phyloP scores from a whole-genome alignment of 2,888 invertebrate species.

The Malthinus seriepunctatus region DNA sequence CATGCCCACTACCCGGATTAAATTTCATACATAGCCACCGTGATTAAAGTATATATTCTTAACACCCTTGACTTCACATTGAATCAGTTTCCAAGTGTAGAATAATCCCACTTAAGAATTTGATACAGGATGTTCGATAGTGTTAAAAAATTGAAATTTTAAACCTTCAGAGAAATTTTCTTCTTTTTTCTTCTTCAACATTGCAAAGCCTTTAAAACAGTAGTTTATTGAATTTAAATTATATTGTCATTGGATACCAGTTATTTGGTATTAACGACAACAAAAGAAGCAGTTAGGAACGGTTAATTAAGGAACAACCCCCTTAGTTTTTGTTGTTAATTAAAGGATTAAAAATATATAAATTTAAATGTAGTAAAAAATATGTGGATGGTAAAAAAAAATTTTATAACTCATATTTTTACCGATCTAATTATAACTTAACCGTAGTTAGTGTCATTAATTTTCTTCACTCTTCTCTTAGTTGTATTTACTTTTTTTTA shows the following conservation, averaged over 20 bases:
- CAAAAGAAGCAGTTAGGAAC: no score
- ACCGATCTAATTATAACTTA: conserved; percentile 40
- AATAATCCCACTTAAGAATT: conserved; percentile 6
- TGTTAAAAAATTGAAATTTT: background rate
- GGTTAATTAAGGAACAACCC: no score
- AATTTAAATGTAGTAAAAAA: no score
- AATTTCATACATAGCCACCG: conserved; percentile 24
- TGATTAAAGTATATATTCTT: conserved; percentile 8
- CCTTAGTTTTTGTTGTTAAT: no score
- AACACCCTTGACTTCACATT: conserved; percentile 12
- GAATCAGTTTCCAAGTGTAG: conserved; percentile 6
- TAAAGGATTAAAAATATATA: no score
- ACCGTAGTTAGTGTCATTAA: conserved; percentile 41
- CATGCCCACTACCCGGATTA: conserved; percentile 28
- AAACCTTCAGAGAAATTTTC: no score
- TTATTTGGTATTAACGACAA: no score
- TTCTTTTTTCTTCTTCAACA: no score
- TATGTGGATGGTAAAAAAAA: background rate
- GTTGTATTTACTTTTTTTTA: conserved; percentile 19
- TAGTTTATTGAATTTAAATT: no score
- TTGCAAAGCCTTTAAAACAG: no score
- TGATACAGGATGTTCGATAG: conserved; percentile 15
- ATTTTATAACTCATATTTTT: conserved; percentile 38
- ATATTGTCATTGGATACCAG: no score
- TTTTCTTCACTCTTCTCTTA: conserved; percentile 38